phyloP scores from a whole-genome alignment of 1,140 invertebrate genomes.

The Zaprionus tsacasi region DNA sequence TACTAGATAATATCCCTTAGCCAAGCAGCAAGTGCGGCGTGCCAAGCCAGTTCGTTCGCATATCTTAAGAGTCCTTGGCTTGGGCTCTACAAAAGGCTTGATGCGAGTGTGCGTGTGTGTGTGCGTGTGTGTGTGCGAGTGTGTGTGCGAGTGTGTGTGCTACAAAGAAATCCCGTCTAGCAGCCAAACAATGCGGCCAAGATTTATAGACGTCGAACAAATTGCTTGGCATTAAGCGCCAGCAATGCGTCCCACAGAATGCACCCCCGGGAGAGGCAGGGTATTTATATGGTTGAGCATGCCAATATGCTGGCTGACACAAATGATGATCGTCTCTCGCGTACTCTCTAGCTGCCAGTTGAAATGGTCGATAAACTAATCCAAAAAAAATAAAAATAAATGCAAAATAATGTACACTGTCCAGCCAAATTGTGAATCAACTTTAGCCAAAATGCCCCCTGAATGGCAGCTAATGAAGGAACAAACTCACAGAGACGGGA shows the following conservation, averaged over 20 bases:
- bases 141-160: slow-evolving; percentile 16
- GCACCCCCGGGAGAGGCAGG: slow-evolving; percentile 7
- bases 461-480: slow-evolving; percentile 33
- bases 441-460: slow-evolving; percentile 1
- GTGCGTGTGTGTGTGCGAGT: slow-evolving; percentile 33
- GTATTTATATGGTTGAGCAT: not conserved
- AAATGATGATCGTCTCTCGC: slow-evolving; percentile 25
- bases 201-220: slow-evolving; percentile 72
- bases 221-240: slow-evolving; percentile 66
- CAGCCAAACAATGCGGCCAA: slow-evolving; percentile 52
- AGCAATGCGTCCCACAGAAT: slow-evolving; percentile 44
- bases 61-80: slow-evolving; percentile 61
- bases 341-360: not conserved
- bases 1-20: slow-evolving; percentile 44
- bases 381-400: slow-evolving; percentile 19
- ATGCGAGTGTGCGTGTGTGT: slow-evolving; percentile 34
- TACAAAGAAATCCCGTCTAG: slow-evolving; percentile 34
- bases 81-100: slow-evolving; percentile 44
- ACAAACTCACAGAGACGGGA: not conserved
- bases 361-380: slow-evolving; percentile 38
- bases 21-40: slow-evolving; percentile 4
- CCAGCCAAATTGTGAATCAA: not conserved
- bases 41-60: slow-evolving; percentile 59
- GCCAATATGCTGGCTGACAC: slow-evolving; percentile 19
- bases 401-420: slow-evolving; percentile 18